These are phyloP conservation scores for Platysternon megacephalum DNA, from an alignment of 2,113 vertebrate species.

Conservation along the genomic window DNA sequence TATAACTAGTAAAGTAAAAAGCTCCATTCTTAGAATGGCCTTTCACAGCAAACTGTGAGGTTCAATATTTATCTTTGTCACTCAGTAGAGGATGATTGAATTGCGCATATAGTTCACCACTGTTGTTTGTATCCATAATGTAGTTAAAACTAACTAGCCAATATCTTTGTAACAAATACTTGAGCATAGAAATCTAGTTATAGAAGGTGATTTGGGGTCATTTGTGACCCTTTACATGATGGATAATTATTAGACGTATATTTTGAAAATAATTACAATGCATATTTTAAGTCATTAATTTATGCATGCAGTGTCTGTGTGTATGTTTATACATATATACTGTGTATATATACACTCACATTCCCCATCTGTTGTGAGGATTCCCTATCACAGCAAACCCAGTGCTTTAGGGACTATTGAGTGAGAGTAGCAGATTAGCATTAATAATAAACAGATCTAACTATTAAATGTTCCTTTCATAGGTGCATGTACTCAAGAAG, in stretches of 20 bases:
- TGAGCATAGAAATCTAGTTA: not conserved
- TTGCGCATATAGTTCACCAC: not conserved
- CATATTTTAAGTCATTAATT: not conserved
- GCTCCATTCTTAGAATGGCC: not conserved
- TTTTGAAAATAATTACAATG: not conserved
- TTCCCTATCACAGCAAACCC: not conserved
- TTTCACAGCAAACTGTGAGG: not conserved
- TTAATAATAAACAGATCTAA: not conserved
- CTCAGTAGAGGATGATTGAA: not conserved
- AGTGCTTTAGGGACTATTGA: not conserved
- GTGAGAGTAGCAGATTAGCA: not conserved
- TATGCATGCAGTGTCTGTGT: not conserved
- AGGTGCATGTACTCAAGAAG: constrained; percentile 63
- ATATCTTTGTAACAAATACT: not conserved
- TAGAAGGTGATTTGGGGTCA: not conserved
- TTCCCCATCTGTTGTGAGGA: not conserved
- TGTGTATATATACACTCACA: not conserved
- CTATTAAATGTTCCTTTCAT: constrained; percentile 4
- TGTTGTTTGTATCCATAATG: fast-evolving
- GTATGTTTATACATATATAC: fast-evolving
- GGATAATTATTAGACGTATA: not conserved
- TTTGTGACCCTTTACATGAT: not conserved
- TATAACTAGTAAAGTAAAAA: not conserved
- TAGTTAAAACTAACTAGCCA: not conserved
- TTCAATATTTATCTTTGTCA: not conserved